Base-by-base conservation (phyloP, 2,797 vertebrate species). In the Micrastur ruficollis region DNA sequence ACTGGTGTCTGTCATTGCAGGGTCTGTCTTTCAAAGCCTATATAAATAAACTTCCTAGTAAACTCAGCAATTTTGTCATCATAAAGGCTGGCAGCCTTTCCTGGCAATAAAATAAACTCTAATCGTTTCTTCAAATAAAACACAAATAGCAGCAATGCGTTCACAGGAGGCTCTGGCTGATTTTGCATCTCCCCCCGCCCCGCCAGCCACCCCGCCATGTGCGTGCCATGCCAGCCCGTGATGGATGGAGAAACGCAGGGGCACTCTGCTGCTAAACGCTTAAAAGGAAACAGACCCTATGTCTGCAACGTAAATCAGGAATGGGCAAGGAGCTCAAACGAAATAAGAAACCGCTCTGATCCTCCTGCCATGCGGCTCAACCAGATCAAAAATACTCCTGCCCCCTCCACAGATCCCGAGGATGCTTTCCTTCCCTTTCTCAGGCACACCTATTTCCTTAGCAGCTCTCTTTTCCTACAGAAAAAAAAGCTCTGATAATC, bases 91-190 rank as follows among this genome's bases (percentile, higher is more conserved):
- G 90, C 82, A 93, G 81, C 71, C 90, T 89, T 89, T 76, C 67
- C 76, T 73, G 56, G 95, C 67, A 79, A 40, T 75, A 68, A 93
- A 93, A 81, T 88, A 91, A 89, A 87, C 58, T 84, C 58, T 52
- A 78, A 68, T 76, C 61, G 93, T 90, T 81, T 73, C 81, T 93
- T 93, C 89, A 75, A 89, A 85, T 97, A 94, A 93, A 94, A 91
- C 76, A 84, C 65, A 84, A 97, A 92, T 76, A 94, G 81, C 83
- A 80, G 71, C 70, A 84, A 36, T 59, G 32, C 40, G 0, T 81
- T 79, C 36, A 8, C 61, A 91, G 46, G 62, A 71, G 72, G 49
- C 31, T 90, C 83, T 82, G 82, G 63, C 20, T 9, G 29, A n/a
- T 38, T 70, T 81, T 49, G 42, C 34, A 55, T 80, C 73, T 44